Evolutionary conservation across 2,888 invertebrate species (phyloP).

Genomic region (Tenthredo scrophulariae): DNA sequence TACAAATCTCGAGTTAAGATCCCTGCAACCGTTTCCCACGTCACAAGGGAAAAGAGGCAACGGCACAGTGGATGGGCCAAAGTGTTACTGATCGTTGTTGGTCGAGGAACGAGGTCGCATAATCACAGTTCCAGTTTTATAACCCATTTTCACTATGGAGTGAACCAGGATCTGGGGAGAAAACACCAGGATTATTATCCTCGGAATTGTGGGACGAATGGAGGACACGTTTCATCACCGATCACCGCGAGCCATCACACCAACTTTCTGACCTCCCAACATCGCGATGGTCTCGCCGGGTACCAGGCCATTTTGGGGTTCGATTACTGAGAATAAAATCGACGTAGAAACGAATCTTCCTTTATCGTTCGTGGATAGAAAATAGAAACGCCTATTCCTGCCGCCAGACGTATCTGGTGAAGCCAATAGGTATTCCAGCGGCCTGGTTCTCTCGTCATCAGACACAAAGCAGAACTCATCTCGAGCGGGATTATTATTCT

Average conservation of each 20-base stretch:
- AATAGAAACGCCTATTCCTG: not conserved
- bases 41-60: not conserved
- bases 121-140: constrained; percentile 32
- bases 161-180: not conserved
- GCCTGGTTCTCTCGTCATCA: constrained; percentile 20
- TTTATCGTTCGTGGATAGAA: constrained; percentile 17
- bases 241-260: not conserved
- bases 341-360: not conserved
- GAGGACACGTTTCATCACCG: constrained; percentile 40
- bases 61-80: not conserved
- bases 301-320: not conserved
- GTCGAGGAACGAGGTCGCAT: constrained; percentile 15
- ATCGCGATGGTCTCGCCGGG: not conserved
- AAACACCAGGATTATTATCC: constrained; percentile 36
- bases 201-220: constrained; percentile 6
- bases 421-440: constrained; percentile 25
- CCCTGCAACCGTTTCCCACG: not conserved
- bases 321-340: constrained; percentile 23
- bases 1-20: constrained; percentile 27
- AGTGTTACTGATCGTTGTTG: constrained; percentile 18
- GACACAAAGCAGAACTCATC: constrained; percentile 49
- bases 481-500: constrained; percentile 49
- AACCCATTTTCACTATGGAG: constrained; percentile 11
- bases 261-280: constrained; percentile 19
- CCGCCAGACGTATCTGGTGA: not conserved